Evolutionary conservation across 30 jellyfish, hydroid and myxozoan species (phyloP), one percentile per base, ranked within the genome.

Genomic region (Sanderia malayensis): DNA sequence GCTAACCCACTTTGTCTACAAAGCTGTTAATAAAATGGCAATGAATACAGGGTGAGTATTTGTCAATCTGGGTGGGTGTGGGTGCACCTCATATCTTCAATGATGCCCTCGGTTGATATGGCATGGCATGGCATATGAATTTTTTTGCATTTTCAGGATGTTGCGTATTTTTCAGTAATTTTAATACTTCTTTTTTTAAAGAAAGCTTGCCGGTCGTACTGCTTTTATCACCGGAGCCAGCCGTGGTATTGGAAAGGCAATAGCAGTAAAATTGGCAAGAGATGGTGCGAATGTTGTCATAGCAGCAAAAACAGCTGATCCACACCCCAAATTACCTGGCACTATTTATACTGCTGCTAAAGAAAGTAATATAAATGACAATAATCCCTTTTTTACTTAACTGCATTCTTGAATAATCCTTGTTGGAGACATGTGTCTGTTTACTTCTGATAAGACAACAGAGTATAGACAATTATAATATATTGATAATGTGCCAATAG

Each of bases 251-350:
- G 97, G 97, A 25, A 90, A 90, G 66, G 96, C 97, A 65, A 90
- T 90, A 62, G 97, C 97, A n/a, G 72, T 90, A 63, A 90, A 90
- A 81, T 59, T 90, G 49, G 97, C 97, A 21, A 90, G 92, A 68
- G 97, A 90, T 83, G 97, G 97, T 71, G 97, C 97, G 25, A 90
- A 90, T 71, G 85, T 90, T 28, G 82, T 83, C 0, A 84, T 90
- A 44, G 97, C 97, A 19, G 97, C 97, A n/a, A 90, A 90, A 49
- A 90, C 97, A n/a, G 92, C 92, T 28, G 92, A 74, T 34, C 95
- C 97, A 9, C 94, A 90, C 62, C 97, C 97, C 7, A 83, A 77
- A 41, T 82, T 90, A 18, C 97, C 97, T 29, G 97, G 97, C 31
- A 90, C 97, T 6, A 83, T 90, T 37, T 90, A 82, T 79, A 76